Evolutionary conservation across 2,888 invertebrate species (phyloP).

Genomic region (Acleris literana): DNA sequence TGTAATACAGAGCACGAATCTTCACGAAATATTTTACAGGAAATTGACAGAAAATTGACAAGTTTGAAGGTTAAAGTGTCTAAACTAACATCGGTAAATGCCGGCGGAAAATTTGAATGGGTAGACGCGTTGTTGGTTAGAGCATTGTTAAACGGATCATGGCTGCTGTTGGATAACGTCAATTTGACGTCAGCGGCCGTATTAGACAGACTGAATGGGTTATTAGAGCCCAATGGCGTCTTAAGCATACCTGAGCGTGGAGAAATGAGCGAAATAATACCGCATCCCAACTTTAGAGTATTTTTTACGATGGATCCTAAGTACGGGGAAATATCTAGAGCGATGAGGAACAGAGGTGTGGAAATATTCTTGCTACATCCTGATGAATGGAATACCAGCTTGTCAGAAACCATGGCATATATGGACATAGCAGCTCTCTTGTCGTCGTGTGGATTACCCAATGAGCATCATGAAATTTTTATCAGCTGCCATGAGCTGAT

Average conservation of each 20-base stretch:
- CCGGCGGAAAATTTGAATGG: slow-evolving; percentile 97
- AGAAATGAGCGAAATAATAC: slow-evolving; percentile 89
- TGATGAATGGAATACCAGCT: slow-evolving; percentile 59
- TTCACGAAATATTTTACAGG: slow-evolving; percentile 48
- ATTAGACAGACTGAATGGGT: slow-evolving; percentile 96
- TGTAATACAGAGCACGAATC: slow-evolving; percentile 43
- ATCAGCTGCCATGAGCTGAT: slow-evolving; percentile 70
- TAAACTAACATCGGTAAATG: slow-evolving; percentile 86
- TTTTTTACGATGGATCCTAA: slow-evolving; percentile 97
- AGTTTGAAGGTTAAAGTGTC: slow-evolving; percentile 70
- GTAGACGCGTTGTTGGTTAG: slow-evolving; percentile 94
- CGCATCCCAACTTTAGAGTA: slow-evolving; percentile 95
- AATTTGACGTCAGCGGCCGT: slow-evolving; percentile 98
- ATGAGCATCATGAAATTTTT: slow-evolving; percentile 62
- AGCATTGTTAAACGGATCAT: slow-evolving; percentile 91
- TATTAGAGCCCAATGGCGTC: slow-evolving; percentile 96
- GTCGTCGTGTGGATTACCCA: slow-evolving; percentile 68
- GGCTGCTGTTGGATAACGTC: slow-evolving; percentile 95
- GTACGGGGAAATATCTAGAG: slow-evolving; percentile 97
- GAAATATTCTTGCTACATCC: slow-evolving; percentile 87
- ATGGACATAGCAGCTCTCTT: slow-evolving; percentile 74
- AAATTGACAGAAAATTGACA: slow-evolving; percentile 59
- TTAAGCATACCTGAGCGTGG: slow-evolving; percentile 96
- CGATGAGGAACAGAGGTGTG: slow-evolving; percentile 99
- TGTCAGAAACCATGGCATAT: slow-evolving; percentile 66